Percentiles rank a stretch among this genome's conserved stretches.
phyloP scores from a whole-genome alignment of 1,140 invertebrate genomes.

The Babylonia areolata region DNA sequence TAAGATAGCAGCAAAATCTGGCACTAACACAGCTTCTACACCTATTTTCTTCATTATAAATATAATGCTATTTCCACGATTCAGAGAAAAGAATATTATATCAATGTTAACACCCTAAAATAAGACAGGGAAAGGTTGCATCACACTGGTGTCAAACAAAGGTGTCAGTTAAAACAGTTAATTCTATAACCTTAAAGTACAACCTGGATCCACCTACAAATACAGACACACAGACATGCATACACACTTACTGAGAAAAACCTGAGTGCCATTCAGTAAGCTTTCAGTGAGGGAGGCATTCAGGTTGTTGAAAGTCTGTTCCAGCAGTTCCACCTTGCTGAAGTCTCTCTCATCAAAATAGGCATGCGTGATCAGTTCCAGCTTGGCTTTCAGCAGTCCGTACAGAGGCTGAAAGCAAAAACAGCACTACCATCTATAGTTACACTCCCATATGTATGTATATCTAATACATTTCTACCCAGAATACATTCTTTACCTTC shows the following conservation, averaged over 20 bases:
- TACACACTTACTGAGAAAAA: slow-evolving; percentile 79
- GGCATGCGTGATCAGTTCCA: slow-evolving; percentile 95
- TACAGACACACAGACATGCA: background rate
- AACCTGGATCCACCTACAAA: background rate
- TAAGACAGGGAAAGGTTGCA: too few relatives aligned
- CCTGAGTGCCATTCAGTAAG: slow-evolving; percentile 83
- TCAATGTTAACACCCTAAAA: too few relatives aligned
- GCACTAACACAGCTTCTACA: too few relatives aligned
- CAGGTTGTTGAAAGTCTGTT: slow-evolving; percentile 95
- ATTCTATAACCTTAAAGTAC: too few relatives aligned
- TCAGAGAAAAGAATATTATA: too few relatives aligned
- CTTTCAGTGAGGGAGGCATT: slow-evolving; percentile 87
- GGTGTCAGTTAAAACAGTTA: background rate
- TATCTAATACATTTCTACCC: too few relatives aligned
- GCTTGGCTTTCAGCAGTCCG: slow-evolving; percentile 82
- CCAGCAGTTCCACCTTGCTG: slow-evolving; percentile 85
- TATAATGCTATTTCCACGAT: too few relatives aligned
- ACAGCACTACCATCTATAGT: slow-evolving; percentile 31
- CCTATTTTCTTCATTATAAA: too few relatives aligned
- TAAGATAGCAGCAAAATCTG: too few relatives aligned
- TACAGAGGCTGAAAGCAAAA: slow-evolving; percentile 70
- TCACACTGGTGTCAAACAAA: too few relatives aligned
- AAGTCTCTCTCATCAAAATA: slow-evolving; percentile 91
- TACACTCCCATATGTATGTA: background rate
- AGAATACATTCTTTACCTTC: too few relatives aligned